Percentiles rank a stretch among this genome's conserved stretches.
phyloP scores from a whole-genome alignment of 2,113 vertebrate species.

The Delphinus delphis region DNA sequence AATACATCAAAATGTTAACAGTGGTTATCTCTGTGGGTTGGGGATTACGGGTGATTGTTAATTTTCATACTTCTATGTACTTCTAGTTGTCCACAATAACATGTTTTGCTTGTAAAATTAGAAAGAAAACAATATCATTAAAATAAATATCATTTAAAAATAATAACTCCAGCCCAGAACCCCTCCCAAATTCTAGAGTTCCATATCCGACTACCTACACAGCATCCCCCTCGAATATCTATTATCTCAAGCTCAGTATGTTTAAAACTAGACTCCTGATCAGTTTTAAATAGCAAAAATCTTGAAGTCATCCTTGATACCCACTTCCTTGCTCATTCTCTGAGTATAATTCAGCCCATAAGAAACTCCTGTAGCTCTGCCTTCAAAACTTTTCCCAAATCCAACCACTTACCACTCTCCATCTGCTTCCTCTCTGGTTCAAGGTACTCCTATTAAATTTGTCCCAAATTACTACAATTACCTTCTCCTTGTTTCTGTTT shows the following conservation, averaged over 20 bases:
- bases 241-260: background rate
- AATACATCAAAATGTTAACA: no score
- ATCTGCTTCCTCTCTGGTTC: background rate
- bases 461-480: background rate
- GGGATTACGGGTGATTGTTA: no score
- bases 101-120: no score
- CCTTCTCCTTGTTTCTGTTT: background rate
- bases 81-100: no score
- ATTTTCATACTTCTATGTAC: no score
- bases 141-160: no score
- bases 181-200: background rate
- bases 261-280: background rate
- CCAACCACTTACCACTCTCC: background rate
- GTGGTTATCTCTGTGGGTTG: no score
- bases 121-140: no score
- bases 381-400: background rate
- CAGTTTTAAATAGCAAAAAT: background rate
- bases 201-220: background rate
- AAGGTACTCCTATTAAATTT: background rate
- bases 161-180: background rate
- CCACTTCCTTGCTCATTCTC: background rate
- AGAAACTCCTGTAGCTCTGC: background rate
- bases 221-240: background rate
- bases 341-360: background rate
- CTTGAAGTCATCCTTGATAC: background rate